These are phyloP conservation scores for Cheilosia urbana DNA, from an alignment of 2,888 invertebrate species.

Conservation along the genomic window DNA sequence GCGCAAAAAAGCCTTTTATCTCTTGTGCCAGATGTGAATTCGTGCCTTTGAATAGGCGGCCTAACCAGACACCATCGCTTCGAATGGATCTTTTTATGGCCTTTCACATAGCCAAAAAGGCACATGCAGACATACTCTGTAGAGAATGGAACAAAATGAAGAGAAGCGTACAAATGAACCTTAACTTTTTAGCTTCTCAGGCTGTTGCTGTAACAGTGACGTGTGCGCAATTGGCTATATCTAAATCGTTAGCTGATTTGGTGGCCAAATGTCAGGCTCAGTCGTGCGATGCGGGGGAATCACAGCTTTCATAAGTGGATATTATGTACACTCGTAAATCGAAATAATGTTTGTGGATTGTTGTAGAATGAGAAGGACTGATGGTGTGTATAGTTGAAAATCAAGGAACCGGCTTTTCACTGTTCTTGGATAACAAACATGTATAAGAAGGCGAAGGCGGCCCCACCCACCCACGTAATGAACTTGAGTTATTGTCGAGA, in stretches of 20 bases:
- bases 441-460: slow-evolving; percentile 41
- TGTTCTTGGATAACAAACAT: slow-evolving; percentile 29
- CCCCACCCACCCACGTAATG: slow-evolving; percentile 67
- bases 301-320: slow-evolving; percentile 7
- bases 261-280: slow-evolving; percentile 61
- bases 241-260: slow-evolving; percentile 60
- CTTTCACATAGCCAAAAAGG: neutral
- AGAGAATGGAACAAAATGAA: slow-evolving; percentile 24
- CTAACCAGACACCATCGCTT: slow-evolving; percentile 59
- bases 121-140: neutral
- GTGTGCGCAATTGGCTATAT: slow-evolving; percentile 46
- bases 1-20: slow-evolving; percentile 54
- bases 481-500: slow-evolving; percentile 68
- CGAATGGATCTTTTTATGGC: neutral
- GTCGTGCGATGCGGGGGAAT: slow-evolving; percentile 54
- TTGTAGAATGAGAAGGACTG: slow-evolving; percentile 1
- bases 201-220: slow-evolving; percentile 27
- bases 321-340: slow-evolving; percentile 39
- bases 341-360: slow-evolving; percentile 52
- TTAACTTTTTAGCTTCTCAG: slow-evolving; percentile 67
- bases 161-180: slow-evolving; percentile 63
- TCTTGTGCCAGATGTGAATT: slow-evolving; percentile 70
- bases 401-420: slow-evolving; percentile 54
- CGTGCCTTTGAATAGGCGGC: slow-evolving; percentile 65
- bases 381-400: slow-evolving; percentile 5